These are phyloP conservation scores for Osedax frankpressi DNA, from an alignment of 2,888 invertebrate species.

Conservation along the genomic window DNA sequence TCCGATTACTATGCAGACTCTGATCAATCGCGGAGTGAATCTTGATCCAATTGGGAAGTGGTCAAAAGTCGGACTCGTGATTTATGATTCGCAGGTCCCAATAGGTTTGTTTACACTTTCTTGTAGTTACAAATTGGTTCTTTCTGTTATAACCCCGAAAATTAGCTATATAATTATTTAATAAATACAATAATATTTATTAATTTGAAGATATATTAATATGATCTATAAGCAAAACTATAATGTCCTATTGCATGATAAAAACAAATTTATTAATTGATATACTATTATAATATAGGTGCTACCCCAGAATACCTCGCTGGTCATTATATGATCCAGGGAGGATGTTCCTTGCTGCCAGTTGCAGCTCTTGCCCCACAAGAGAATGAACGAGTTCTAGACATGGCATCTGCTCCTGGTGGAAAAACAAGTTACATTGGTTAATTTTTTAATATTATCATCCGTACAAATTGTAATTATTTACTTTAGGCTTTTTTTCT, in stretches of 20 bases:
- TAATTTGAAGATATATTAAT: too few relatives aligned
- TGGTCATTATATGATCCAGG: slow-evolving; percentile 88
- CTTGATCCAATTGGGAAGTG: slow-evolving; percentile 94
- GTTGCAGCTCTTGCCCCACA: slow-evolving; percentile 95
- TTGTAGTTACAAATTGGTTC: too few relatives aligned
- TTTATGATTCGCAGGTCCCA: slow-evolving; percentile 89
- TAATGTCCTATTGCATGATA: too few relatives aligned
- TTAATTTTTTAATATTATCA: too few relatives aligned
- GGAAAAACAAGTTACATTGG: slow-evolving; percentile 93
- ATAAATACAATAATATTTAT: too few relatives aligned
- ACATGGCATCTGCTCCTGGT: slow-evolving; percentile 95
- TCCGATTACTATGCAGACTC: slow-evolving; percentile 52
- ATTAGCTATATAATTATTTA: too few relatives aligned
- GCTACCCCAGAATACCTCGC: slow-evolving; percentile 98
- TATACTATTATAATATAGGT: slow-evolving; percentile 41
- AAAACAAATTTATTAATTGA: too few relatives aligned
- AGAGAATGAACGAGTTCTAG: slow-evolving; percentile 79
- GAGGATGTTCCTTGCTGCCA: slow-evolving; percentile 87
- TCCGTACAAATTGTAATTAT: too few relatives aligned
- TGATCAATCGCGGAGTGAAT: slow-evolving; percentile 92
- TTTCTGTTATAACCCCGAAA: too few relatives aligned
- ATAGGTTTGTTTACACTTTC: slow-evolving; percentile 54
- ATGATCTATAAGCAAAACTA: too few relatives aligned
- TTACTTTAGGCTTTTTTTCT: too few relatives aligned
- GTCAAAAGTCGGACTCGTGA: slow-evolving; percentile 91